Conservation (phyloP, 2,888 invertebrate genomes). For the Polyommatus icarus region DNA sequence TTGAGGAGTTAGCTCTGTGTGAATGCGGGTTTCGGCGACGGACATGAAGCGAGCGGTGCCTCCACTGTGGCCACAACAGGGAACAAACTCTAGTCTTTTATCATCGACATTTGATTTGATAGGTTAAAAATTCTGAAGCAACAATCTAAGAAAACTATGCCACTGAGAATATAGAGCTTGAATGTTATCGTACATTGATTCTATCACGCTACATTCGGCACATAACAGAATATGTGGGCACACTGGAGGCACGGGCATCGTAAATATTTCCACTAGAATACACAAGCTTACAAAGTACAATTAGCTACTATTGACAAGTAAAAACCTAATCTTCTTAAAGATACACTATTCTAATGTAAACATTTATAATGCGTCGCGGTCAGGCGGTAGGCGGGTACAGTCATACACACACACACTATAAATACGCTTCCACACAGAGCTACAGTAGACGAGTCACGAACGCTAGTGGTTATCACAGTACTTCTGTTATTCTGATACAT, state of each 20-base stretch:
- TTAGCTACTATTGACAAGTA: slow-evolving; percentile 31
- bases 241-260: background rate
- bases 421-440: slow-evolving; percentile 39
- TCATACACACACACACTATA: slow-evolving; percentile 10
- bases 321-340: slow-evolving; percentile 25
- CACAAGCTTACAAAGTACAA: slow-evolving; percentile 21
- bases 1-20: slow-evolving; percentile 54
- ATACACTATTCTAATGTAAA: slow-evolving; percentile 30
- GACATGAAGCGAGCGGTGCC: background rate
- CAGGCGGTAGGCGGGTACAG: slow-evolving; percentile 1
- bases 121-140: background rate
- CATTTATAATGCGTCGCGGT: slow-evolving; percentile 25
- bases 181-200: background rate
- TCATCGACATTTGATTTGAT: background rate
- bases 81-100: background rate
- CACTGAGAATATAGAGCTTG: background rate
- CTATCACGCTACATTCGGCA: background rate
- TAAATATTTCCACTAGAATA: slow-evolving; percentile 41
- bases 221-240: background rate
- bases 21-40: slow-evolving; percentile 46
- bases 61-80: background rate
- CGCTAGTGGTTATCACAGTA: slow-evolving; percentile 75
- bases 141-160: background rate
- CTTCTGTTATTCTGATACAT: slow-evolving; percentile 58
- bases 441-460: slow-evolving; percentile 52